A percentile compares a stretch with the other conserved stretches of the same genome.
phyloP scores from a whole-genome alignment of 1,140 invertebrate genomes.

The Panagrolaimus sp. region DNA sequence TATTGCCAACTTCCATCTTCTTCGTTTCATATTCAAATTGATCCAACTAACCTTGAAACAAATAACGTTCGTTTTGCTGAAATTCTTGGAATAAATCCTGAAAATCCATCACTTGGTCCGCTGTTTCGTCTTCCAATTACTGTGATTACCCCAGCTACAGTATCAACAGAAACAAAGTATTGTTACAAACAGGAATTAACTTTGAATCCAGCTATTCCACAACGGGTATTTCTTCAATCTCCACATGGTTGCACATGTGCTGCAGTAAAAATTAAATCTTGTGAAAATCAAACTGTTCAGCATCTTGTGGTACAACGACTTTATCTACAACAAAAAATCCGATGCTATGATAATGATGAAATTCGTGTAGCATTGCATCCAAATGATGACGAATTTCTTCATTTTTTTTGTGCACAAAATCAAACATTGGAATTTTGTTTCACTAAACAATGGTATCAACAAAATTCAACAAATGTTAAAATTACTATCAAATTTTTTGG shows the following conservation, averaged over 20 bases:
- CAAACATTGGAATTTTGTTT: slow-evolving; percentile 29
- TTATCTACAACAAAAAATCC: neutral
- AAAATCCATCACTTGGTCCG: slow-evolving; percentile 75
- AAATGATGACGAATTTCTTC: neutral
- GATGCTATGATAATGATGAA: too few relatives aligned
- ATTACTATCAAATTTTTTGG: slow-evolving; percentile 33
- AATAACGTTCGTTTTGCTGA: slow-evolving; percentile 63
- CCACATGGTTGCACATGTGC: slow-evolving; percentile 67
- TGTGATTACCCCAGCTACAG: slow-evolving; percentile 69
- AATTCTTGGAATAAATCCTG: slow-evolving; percentile 64
- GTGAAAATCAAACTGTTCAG: neutral
- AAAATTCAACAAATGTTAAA: slow-evolving; percentile 18
- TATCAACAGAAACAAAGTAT: slow-evolving; percentile 18
- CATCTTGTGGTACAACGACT: too few relatives aligned
- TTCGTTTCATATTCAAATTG: slow-evolving; percentile 66
- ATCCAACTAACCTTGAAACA: slow-evolving; percentile 71
- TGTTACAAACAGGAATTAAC: slow-evolving; percentile 62
- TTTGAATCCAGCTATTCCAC: slow-evolving; percentile 75
- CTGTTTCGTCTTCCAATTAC: slow-evolving; percentile 87
- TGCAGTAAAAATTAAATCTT: neutral
- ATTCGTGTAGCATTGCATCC: neutral
- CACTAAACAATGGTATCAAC: slow-evolving; percentile 26
- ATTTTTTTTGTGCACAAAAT: neutral
- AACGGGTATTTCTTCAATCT: slow-evolving; percentile 76
- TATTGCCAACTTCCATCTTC: slow-evolving; percentile 59